Evolutionary conservation across 2,797 vertebrate species (phyloP), one percentile per base, ranked within the genome.

Genomic region (Dryobates pubescens): DNA sequence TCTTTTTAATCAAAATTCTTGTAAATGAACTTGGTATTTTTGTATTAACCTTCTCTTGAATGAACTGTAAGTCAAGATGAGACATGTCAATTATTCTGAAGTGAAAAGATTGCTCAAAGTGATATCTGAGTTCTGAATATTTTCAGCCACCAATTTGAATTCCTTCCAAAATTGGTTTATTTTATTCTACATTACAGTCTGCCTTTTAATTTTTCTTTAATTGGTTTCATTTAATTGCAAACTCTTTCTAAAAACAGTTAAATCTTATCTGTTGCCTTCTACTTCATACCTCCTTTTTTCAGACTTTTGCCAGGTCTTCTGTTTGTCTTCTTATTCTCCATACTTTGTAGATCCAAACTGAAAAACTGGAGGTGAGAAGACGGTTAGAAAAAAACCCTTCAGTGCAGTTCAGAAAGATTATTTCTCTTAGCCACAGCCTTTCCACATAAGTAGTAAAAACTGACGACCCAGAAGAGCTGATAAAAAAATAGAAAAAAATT

Each of bases 221-320:
- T 18, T 0, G 0, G n/a, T n/a, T n/a, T n/a, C n/a, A 43, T 56
- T 90, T 86, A 3, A 56, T 26, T 57, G 61, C 12, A 24, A 45
- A 32, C 17, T 43, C 1, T 22, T 85, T 69, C 38, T 69, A 62
- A 56, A 92, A 90, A 8, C 15, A n/a, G 4, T 57, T 8, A 78
- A 83, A 68, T 36, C 0, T 51, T 51, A 19, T 22, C 27, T 3
- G 0, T 63, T 77, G 73, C 24, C 23, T 72, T 78, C 59, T 72
- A 53, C 24, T 88, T 73, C 53, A 49, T 49, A 32, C 8, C 4
- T 3, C 3, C 15, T 67, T 64, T 49, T 43, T 64, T 69, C 49
- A 49, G 69, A 69, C 7, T 58, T 86, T n/a, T 36, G 7, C 5
- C 45, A 70, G 7, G 3, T 51, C 84, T 85, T 49, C 27, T 68